Conservation (phyloP, 2,888 invertebrate genomes). For the Polyommatus icarus region DNA sequence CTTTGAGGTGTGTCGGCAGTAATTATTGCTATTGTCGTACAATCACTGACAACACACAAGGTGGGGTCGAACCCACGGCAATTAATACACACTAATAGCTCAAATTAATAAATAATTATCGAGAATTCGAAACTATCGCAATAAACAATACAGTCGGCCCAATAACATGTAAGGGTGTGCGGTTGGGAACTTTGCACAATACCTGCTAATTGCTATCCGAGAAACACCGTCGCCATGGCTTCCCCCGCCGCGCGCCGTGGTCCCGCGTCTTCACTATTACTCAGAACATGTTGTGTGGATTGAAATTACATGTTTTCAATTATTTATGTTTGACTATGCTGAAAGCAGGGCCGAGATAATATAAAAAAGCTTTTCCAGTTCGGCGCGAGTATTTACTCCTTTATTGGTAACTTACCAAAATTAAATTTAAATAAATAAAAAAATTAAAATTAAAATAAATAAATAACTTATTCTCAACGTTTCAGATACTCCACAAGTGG, state of each 20-base stretch:
- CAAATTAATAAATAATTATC: conserved; percentile 9
- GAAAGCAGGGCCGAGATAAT: no score
- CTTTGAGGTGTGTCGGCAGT: neutral
- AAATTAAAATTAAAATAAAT: no score
- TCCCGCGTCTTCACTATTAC: neutral
- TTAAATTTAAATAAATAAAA: no score
- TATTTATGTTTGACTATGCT: neutral
- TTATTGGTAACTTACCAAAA: no score
- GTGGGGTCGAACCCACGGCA: neutral
- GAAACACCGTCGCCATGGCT: neutral
- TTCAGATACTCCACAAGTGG: no score
- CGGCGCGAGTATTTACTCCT: no score
- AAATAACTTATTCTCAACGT: no score
- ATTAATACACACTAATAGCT: neutral
- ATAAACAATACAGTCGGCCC: neutral
- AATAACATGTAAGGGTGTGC: neutral
- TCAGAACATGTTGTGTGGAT: neutral
- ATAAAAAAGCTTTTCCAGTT: no score
- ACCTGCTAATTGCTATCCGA: neutral
- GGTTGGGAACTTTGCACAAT: neutral
- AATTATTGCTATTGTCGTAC: neutral
- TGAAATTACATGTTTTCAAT: neutral
- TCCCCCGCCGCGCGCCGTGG: neutral
- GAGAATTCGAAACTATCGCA: neutral
- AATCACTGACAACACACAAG: neutral